Base-by-base conservation (phyloP, 1,140 invertebrate genomes). In the Drosophila micromelanica region DNA sequence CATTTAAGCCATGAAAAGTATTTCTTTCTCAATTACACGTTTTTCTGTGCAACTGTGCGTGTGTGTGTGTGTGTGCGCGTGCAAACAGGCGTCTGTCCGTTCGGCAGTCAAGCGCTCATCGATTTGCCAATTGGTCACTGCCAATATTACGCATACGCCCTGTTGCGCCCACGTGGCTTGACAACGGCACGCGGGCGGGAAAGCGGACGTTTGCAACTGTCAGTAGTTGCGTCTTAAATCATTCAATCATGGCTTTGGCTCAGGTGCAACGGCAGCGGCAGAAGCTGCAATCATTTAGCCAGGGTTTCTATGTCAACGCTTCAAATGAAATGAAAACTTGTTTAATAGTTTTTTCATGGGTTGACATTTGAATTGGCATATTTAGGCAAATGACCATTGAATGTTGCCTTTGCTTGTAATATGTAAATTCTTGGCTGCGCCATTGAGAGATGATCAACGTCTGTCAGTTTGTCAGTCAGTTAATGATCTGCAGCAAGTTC, bases 351-450 rank as follows among this genome's bases (percentile, higher is more conserved):
- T 73, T 82, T 23, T 3, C 54, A 68, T 75, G 54, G 57, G 62
- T 81, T 84, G 87, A 90, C 89, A 90, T 90, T 90, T 90, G 69
- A 72, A 84, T 87, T 90, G 82, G 70, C 78, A 80, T 76, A 89
- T 84, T 90, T 90, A 90, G 82, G 78, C 67, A 78, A 80, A 80
- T 77, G 68, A 73, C 63, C 73, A 80, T 84, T 65, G 74, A 74
- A 72, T 43, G 17, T 68, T 64, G 70, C 78, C 54, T 75, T 49
- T 65, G 59, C 65, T 43, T 54, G 63, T 30, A 30, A 27, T 37
- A 49, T 45, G 17, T 27, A 30, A 37, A 52, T 78, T 86, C 68
- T 85, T 70, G 37, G 45, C 11, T 32, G 38, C 73, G 64, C 43
- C 70, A 75, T 81, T 77, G 79, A 62, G 23, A 43, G 59, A 48